Evolutionary conservation across 2,888 invertebrate species (phyloP), one percentile per base, ranked within the genome.

Genomic region (Sisyra terminalis): DNA sequence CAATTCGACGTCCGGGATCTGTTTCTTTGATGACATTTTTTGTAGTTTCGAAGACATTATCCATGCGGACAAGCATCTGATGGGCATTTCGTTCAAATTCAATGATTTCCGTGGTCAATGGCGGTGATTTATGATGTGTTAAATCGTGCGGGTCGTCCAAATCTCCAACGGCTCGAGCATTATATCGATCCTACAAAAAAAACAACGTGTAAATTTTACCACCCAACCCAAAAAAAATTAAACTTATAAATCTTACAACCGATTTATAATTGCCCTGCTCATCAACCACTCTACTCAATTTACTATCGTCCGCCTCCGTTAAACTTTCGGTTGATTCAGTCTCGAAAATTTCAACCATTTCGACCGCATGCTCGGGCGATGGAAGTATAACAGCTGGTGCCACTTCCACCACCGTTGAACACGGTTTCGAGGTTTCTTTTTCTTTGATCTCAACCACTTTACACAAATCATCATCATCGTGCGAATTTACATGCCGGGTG

Each of bases 391-490:
- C 10, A 13, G 37, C 29, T 9, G 43, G 43, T 9, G 56, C 42
- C 54, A 55, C 16, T 41, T 60, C 59, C 29, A 57, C 58, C 10
- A 63, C 64, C 4, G 67, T 64, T 49, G 79, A 74, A 45, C 72
- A 69, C 11, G 75, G 71, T 54, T 77, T 75, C 1, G 74, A 60
- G 40, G 83, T 75, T 57, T 82, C 80, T 53, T 68, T 73, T 53
- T 74, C 78, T 48, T 69, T 74, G 1, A 83, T 71, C 52, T 74
- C 81, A 10, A 82, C 82, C 48, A 79, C 66, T 49, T 70, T 73
- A 41, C 71, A 70, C 5, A 66, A 60, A 50, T 58, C 60, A 36
- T 52, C 48, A 24, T 24, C 24, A 24, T 24, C 24, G 24, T 7
- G 3, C 7, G 24, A 24, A 5, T 7, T 24, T 24, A 24, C 3